Conservation (phyloP, 2,113 vertebrate genomes). For the Chiloscyllium plagiosum region DNA sequence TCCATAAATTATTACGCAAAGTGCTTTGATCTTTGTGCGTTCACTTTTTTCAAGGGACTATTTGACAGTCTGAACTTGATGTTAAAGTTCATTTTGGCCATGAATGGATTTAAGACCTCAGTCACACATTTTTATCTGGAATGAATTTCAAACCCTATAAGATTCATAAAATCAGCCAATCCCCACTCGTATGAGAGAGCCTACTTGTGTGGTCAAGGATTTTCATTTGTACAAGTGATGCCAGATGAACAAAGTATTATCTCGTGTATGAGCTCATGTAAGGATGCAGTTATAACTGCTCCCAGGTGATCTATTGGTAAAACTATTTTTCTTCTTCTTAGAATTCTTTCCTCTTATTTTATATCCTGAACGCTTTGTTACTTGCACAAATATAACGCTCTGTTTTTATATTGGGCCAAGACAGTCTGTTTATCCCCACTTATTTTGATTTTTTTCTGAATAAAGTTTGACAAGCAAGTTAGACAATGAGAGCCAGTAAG, state of each 20-base stretch:
- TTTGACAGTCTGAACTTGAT: not conserved
- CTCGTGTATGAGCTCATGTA: not conserved
- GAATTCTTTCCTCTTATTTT: not conserved
- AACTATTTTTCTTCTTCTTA: not conserved
- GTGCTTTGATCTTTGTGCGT: conserved; percentile 5
- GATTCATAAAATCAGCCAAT: not conserved
- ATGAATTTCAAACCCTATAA: not conserved
- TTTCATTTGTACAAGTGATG: not conserved
- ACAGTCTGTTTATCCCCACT: not conserved
- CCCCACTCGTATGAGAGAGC: not conserved
- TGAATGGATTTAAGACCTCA: not conserved
- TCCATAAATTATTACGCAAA: not conserved
- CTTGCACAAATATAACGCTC: no score
- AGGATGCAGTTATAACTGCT: not conserved
- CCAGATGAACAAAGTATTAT: conserved; percentile 25
- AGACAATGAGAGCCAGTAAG: no score
- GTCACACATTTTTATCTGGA: conserved; percentile 23
- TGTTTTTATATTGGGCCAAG: not conserved
- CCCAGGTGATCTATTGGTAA: not conserved
- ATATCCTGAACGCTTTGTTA: not conserved
- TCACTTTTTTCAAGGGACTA: not conserved
- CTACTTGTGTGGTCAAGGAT: conserved; percentile 28
- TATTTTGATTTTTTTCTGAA: not conserved
- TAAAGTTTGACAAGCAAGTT: not conserved
- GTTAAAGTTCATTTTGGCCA: not conserved